Evolutionary conservation across 1,140 invertebrate genomes (phyloP), one percentile per base, ranked within the genome.

Genomic region (Bradysia coprophila): DNA sequence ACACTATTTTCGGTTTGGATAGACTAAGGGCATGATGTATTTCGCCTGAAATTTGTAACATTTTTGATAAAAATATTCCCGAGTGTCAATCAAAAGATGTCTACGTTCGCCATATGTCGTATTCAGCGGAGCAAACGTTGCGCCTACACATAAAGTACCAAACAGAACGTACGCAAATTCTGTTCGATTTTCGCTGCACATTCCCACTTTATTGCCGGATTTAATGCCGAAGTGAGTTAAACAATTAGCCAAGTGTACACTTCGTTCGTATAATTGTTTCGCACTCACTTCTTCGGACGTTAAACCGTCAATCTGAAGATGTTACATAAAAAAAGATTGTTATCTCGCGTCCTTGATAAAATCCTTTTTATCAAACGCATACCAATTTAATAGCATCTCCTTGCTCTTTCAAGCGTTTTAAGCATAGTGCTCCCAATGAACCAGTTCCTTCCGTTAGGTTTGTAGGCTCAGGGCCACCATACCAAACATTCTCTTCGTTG

Each of bases 141-240:
- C 68, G 2, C 73, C 72, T 1, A 67, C 49, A 36, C 65, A 68
- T 33, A 73, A 59, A 2, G 62, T 51, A 0, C 64, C 70, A 32
- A 70, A 60, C 15, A 64, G 51, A 2, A 68, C 53, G 10, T 70
- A 37, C 11, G 65, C 52, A 48, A 65, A 78, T 50, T 73, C 65
- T 1, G 69, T 40, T 40, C 66, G 59, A 51, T 77, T 79, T 48
- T 78, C 75, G 46, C 68, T 69, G 38, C 61, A 69, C 41, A 77
- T 53, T 0, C 61, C 67, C 10, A 78, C 53, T 40, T 63, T 61
- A 51, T 78, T 73, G 15, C 69, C 69, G 4, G 57, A 38, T 43
- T 57, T 55, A 1, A 73, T 48, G 4, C 62, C 63, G 19, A 4
- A 38, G 24, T 51, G 52, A 41, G 59, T 49, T 0, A 73, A 51